These are phyloP conservation scores for Chlorodrepanis virens DNA, from an alignment of 2,113 vertebrate genomes.

Conservation along the genomic window DNA sequence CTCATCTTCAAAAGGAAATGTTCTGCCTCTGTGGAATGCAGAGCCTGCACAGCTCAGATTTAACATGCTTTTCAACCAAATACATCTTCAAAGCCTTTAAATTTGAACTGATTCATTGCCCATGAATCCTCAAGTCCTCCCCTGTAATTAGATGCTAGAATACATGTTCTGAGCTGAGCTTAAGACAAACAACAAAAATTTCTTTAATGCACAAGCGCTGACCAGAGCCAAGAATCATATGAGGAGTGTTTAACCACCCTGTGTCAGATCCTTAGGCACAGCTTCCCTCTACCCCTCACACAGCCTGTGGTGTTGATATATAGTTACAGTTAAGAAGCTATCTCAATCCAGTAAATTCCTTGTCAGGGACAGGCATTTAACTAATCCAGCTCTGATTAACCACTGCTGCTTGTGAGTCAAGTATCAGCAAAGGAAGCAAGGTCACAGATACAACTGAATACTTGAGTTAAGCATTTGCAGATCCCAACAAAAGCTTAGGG, in stretches of 20 bases:
- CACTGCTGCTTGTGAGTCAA: background rate
- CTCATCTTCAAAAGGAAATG: background rate
- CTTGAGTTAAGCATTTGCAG: background rate
- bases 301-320: background rate
- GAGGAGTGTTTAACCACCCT: background rate
- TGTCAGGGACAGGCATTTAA: conserved; percentile 43
- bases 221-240: background rate
- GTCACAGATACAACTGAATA: conserved; percentile 35
- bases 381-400: conserved; percentile 45
- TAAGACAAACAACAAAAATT: background rate
- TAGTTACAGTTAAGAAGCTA: background rate
- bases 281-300: background rate
- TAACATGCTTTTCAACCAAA: conserved; percentile 1
- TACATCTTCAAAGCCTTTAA: background rate
- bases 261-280: background rate
- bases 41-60: background rate
- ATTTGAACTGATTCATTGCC: background rate
- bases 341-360: conserved; percentile 47
- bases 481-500: conserved; percentile 22
- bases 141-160: background rate
- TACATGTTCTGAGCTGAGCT: background rate
- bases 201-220: background rate
- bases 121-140: background rate
- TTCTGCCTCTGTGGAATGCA: background rate
- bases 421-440: conserved; percentile 41